Evolutionary conservation across 1,140 invertebrate species (phyloP).

Genomic region (Drosophila rhopaloa): DNA sequence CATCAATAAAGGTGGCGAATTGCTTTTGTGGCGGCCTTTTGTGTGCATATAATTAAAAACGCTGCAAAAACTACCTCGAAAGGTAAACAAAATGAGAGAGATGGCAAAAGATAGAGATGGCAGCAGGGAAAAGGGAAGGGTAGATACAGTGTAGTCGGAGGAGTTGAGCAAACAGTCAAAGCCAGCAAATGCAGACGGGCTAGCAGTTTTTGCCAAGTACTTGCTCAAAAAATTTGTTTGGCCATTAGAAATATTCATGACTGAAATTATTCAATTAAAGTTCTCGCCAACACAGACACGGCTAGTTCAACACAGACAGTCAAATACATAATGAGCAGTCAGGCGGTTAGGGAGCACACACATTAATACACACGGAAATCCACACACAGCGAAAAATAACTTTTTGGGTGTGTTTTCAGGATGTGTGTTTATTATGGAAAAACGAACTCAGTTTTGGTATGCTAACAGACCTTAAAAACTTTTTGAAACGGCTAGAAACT

Average conservation of each 20-base stretch:
- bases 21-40: conserved; percentile 80
- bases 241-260: conserved; percentile 81
- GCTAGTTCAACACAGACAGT: conserved; percentile 62
- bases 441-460: too few species aligned
- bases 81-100: conserved; percentile 59
- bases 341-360: conserved; percentile 37
- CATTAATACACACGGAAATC: conserved; percentile 21
- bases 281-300: conserved; percentile 49
- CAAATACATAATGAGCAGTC: conserved; percentile 76
- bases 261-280: conserved; percentile 81
- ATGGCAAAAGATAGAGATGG: conserved; percentile 27
- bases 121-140: neutral
- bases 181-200: conserved; percentile 39
- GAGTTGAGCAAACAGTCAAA: conserved; percentile 53
- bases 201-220: conserved; percentile 66
- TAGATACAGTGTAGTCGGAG: neutral
- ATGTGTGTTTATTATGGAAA: too few species aligned
- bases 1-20: conserved; percentile 80
- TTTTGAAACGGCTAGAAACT: too few species aligned
- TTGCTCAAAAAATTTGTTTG: conserved; percentile 78
- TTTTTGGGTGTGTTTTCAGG: too few species aligned
- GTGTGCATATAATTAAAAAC: conserved; percentile 83
- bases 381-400: neutral
- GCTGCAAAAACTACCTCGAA: conserved; percentile 65
- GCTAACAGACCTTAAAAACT: too few species aligned